Percentiles rank a stretch among this genome's conserved stretches.
Conservation (phyloP, 2,113 vertebrate species). For the Phrynosoma blainvillii region DNA sequence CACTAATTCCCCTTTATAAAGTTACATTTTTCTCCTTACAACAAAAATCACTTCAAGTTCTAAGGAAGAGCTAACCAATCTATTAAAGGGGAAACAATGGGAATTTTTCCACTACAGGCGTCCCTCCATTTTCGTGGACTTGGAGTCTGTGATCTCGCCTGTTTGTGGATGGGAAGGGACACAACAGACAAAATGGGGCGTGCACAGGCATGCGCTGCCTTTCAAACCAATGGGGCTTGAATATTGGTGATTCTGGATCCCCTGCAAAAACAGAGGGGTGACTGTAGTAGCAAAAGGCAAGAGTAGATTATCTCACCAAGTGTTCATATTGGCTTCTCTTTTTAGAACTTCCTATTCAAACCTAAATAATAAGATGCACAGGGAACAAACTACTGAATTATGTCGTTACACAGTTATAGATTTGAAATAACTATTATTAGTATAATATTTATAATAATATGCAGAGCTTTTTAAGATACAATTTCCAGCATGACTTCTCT, state of each 20-base stretch:
- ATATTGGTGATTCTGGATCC: no score
- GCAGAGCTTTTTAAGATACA: conserved; percentile 31
- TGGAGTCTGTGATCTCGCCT: no score
- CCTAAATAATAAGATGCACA: conserved; percentile 16
- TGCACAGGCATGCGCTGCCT: no score
- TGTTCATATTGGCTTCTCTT: conserved; percentile 15
- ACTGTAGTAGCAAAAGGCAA: no score
- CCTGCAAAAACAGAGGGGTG: no score
- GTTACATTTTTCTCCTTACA: background rate
- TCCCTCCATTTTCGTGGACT: no score
- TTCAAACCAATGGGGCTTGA: no score
- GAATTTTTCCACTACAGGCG: background rate
- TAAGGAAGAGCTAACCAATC: conserved; percentile 6
- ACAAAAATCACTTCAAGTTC: background rate
- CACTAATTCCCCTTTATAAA: conserved; percentile 7
- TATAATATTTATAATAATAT: conserved; percentile 14
- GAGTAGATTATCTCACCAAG: background rate
- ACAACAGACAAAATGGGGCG: no score
- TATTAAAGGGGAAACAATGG: background rate
- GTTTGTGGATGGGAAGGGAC: no score
- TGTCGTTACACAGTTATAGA: conserved; percentile 13
- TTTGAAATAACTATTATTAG: conserved; percentile 23
- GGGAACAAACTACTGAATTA: conserved; percentile 39
- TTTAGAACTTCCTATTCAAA: conserved; percentile 24
- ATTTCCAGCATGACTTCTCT: conserved; percentile 40